Percentiles rank a stretch among this genome's conserved stretches.
Conservation (phyloP, 2,888 invertebrate genomes). For the Apotomis betuletana region DNA sequence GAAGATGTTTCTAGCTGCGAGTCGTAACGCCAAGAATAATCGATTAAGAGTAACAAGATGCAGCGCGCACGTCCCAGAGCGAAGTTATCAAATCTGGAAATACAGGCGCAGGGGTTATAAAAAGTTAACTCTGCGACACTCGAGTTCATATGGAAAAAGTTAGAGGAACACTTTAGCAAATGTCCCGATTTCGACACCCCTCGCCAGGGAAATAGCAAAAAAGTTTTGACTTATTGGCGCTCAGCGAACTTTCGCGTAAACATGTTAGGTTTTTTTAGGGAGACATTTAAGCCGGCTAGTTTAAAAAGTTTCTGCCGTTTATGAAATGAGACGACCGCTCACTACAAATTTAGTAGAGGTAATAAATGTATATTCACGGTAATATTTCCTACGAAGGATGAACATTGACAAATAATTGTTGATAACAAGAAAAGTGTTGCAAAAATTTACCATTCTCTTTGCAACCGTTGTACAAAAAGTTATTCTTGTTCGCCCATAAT, state of each 20-base stretch:
- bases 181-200: constrained; percentile 70
- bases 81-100: constrained; percentile 62
- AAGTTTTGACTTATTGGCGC: constrained; percentile 69
- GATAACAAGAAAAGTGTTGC: constrained; percentile 24
- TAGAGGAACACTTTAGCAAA: constrained; percentile 72
- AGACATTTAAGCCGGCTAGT: constrained; percentile 55
- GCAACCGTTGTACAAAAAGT: neutral
- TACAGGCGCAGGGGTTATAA: constrained; percentile 61
- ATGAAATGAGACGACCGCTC: constrained; percentile 56
- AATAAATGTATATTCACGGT: constrained; percentile 4
- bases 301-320: constrained; percentile 61
- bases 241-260: constrained; percentile 63
- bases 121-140: constrained; percentile 67
- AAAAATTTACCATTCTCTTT: neutral
- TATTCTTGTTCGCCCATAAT: neutral
- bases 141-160: constrained; percentile 71
- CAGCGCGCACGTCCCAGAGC: constrained; percentile 35
- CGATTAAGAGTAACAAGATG: constrained; percentile 20
- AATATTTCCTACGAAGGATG: no score
- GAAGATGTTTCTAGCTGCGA: constrained; percentile 2
- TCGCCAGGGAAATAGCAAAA: constrained; percentile 66
- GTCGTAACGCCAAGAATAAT: constrained; percentile 2
- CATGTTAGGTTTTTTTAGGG: constrained; percentile 73
- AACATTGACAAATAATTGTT: constrained; percentile 6
- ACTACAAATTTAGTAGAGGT: constrained; percentile 21